Conservation (phyloP, 1,140 invertebrate genomes). For the Mycetomoellerius zeteki region DNA sequence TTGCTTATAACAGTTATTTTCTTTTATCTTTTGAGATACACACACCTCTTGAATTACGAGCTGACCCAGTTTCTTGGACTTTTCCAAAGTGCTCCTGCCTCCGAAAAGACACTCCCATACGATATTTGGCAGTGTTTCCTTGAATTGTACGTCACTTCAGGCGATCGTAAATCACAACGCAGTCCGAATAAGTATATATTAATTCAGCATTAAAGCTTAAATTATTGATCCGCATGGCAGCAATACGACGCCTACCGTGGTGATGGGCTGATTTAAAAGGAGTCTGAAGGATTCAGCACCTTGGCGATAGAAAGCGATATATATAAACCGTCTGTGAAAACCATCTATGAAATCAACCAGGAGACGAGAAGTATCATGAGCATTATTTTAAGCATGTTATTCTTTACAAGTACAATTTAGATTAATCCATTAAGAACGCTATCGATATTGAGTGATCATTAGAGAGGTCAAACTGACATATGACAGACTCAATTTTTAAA, state of each 20-base stretch:
- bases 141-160: conserved; percentile 2
- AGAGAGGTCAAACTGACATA: too few species aligned
- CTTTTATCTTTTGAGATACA: not conserved
- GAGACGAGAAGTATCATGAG: not conserved
- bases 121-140: conserved; percentile 9
- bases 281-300: not conserved
- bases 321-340: too few species aligned
- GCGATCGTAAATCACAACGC: conserved; percentile 75
- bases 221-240: conserved; percentile 75
- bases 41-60: conserved; percentile 34
- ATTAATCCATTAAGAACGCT: too few species aligned
- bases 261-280: conserved; percentile 39
- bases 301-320: conserved; percentile 72
- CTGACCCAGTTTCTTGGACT: not conserved
- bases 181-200: conserved; percentile 78
- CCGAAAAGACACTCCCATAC: not conserved
- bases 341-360: conserved; percentile 36
- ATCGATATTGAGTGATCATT: too few species aligned
- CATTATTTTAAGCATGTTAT: not conserved
- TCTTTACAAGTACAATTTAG: not conserved
- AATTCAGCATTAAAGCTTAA: conserved; percentile 81
- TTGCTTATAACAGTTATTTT: not conserved
- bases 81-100: conserved; percentile 14
- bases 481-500: too few species aligned
- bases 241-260: conserved; percentile 73